phyloP scores from a whole-genome alignment of 2,888 invertebrate species.

The Ophion ellenae region DNA sequence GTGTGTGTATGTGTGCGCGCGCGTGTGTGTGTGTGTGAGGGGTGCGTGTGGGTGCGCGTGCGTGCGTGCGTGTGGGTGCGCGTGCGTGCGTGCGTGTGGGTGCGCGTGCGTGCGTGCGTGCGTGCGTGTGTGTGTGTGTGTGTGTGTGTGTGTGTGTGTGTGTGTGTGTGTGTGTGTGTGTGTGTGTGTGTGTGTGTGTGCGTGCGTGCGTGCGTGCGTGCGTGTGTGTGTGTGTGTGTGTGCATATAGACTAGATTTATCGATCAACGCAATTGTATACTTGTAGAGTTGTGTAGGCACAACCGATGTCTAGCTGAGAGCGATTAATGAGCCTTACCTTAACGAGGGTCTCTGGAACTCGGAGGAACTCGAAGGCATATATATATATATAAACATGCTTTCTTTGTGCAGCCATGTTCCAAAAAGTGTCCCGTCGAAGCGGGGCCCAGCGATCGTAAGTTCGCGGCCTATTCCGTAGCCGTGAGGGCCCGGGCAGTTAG shows the following conservation, averaged over 20 bases:
- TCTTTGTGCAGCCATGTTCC: constrained; percentile 13
- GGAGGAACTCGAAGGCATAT: neutral
- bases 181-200: too few relatives aligned
- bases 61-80: too few relatives aligned
- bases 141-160: too few relatives aligned
- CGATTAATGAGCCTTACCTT: constrained; percentile 58
- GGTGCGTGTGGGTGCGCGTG: too few relatives aligned
- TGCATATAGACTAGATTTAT: neutral
- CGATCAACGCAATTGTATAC: constrained; percentile 4
- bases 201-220: too few relatives aligned
- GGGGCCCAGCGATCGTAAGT: constrained; percentile 21
- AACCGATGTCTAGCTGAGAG: constrained; percentile 57
- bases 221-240: too few relatives aligned
- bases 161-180: too few relatives aligned
- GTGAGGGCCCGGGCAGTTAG: constrained; percentile 37
- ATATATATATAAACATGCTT: constrained; percentile 8
- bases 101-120: too few relatives aligned
- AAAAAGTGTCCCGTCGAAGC: constrained; percentile 31
- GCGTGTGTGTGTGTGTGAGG: too few relatives aligned
- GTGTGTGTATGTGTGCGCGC: too few relatives aligned
- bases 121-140: too few relatives aligned
- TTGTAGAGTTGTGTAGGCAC: constrained; percentile 3
- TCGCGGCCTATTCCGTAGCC: constrained; percentile 49
- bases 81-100: too few relatives aligned
- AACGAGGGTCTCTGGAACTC: constrained; percentile 57